Evolutionary conservation across 2,888 invertebrate genomes (phyloP).

Genomic region (Bellardia pandia): DNA sequence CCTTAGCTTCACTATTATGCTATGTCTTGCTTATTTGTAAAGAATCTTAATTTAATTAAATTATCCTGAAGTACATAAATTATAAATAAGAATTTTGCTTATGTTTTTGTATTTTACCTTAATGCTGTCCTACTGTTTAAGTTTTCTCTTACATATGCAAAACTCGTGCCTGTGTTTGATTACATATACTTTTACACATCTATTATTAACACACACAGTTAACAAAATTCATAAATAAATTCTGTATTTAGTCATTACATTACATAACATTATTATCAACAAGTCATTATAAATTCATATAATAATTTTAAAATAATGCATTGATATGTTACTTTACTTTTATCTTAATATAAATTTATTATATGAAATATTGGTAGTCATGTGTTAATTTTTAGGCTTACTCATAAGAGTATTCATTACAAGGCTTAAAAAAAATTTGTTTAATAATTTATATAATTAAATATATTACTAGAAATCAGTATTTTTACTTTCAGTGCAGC

Average conservation of each 20-base stretch:
- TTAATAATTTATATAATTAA: too few species aligned
- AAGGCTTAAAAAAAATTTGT: neutral
- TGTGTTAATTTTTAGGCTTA: neutral
- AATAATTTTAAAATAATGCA: conserved; percentile 59
- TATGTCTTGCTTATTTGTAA: conserved; percentile 52
- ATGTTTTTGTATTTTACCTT: conserved; percentile 37
- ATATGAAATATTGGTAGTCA: conserved; percentile 17
- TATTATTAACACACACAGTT: neutral
- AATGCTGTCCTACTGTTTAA: conserved; percentile 7
- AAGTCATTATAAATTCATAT: conserved; percentile 63
- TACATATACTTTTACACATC: neutral
- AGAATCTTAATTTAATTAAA: conserved; percentile 66
- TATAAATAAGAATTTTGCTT: conserved; percentile 42
- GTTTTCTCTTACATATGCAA: neutral
- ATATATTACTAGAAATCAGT: too few species aligned
- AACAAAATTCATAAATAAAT: conserved; percentile 40
- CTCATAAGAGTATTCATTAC: conserved; percentile 17
- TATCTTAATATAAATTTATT: conserved; percentile 56
- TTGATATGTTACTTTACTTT: conserved; percentile 37
- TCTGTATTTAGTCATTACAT: conserved; percentile 32
- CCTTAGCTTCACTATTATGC: neutral
- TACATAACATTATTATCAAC: conserved; percentile 45
- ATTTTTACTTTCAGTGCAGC: too few species aligned
- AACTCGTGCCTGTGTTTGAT: neutral
- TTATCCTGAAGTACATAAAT: conserved; percentile 59